Percentiles rank a stretch among this genome's conserved stretches.
Evolutionary conservation across 2,888 invertebrate species (phyloP).

Genomic region (Sminthurinus aureus): DNA sequence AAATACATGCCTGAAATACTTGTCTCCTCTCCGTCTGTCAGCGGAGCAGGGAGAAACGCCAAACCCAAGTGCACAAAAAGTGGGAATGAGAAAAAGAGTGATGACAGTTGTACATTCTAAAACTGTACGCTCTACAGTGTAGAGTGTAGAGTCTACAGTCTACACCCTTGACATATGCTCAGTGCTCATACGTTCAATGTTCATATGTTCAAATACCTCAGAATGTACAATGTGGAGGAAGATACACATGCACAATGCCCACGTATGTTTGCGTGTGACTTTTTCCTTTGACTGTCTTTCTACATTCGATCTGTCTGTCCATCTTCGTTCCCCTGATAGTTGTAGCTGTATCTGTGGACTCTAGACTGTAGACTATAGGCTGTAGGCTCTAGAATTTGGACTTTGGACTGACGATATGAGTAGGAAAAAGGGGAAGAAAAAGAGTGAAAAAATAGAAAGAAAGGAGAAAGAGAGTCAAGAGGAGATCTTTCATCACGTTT

Average conservation of each 20-base stretch:
- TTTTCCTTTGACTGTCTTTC: not conserved
- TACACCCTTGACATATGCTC: too few relatives aligned
- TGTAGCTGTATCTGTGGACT: too few relatives aligned
- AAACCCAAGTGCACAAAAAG: not conserved
- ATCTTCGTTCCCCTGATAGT: not conserved
- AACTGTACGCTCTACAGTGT: too few relatives aligned
- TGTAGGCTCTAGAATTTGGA: too few relatives aligned
- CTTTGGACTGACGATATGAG: not conserved
- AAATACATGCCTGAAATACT: not conserved
- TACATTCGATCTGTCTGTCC: not conserved
- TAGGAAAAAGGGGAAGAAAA: not conserved
- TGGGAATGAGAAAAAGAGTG: not conserved
- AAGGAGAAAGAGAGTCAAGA: not conserved
- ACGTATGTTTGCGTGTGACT: not conserved
- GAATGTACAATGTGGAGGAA: too few relatives aligned
- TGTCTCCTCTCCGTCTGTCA: not conserved
- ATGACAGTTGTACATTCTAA: too few relatives aligned
- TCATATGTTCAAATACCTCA: too few relatives aligned
- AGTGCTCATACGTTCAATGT: too few relatives aligned
- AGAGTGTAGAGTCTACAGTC: too few relatives aligned
- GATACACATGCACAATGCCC: too few relatives aligned
- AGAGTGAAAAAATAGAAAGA: not conserved
- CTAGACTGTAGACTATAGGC: too few relatives aligned
- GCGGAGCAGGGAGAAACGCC: not conserved
- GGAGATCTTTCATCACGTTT: conserved; percentile 5